phyloP scores from a whole-genome alignment of 2,797 vertebrate species.

The Megaceryle alcyon region DNA sequence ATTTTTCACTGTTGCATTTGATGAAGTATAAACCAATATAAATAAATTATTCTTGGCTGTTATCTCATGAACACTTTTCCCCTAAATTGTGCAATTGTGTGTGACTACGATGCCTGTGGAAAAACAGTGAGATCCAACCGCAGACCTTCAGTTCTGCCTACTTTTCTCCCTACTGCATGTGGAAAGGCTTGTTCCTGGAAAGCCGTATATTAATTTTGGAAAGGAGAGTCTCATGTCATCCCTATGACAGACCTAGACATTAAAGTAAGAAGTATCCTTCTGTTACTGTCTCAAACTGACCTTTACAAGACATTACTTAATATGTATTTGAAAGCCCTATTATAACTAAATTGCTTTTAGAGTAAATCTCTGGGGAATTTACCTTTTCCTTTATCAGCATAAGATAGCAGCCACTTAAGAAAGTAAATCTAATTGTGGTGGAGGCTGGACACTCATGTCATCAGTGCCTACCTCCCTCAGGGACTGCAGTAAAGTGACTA shows the following conservation, averaged over 20 bases:
- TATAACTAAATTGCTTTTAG: neutral
- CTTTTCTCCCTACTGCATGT: neutral
- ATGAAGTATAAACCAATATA: neutral
- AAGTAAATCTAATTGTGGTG: neutral
- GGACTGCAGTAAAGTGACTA: neutral
- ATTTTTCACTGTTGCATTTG: neutral
- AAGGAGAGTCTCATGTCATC: neutral
- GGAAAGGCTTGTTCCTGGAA: neutral
- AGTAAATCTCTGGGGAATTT: neutral
- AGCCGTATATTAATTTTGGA: neutral
- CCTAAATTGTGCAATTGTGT: neutral
- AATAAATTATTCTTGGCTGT: neutral
- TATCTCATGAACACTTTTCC: neutral
- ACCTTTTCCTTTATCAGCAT: neutral
- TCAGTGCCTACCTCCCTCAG: neutral
- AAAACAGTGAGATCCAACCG: too few relatives aligned
- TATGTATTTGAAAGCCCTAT: neutral
- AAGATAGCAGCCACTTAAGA: neutral
- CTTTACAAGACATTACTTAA: neutral
- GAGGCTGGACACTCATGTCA: neutral
- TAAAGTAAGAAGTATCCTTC: neutral
- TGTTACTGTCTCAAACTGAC: neutral
- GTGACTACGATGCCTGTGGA: neutral
- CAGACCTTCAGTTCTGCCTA: neutral
- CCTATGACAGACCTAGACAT: neutral